phyloP scores from a whole-genome alignment of 1,140 invertebrate species.

The Pseudomyrmex pallidus region DNA sequence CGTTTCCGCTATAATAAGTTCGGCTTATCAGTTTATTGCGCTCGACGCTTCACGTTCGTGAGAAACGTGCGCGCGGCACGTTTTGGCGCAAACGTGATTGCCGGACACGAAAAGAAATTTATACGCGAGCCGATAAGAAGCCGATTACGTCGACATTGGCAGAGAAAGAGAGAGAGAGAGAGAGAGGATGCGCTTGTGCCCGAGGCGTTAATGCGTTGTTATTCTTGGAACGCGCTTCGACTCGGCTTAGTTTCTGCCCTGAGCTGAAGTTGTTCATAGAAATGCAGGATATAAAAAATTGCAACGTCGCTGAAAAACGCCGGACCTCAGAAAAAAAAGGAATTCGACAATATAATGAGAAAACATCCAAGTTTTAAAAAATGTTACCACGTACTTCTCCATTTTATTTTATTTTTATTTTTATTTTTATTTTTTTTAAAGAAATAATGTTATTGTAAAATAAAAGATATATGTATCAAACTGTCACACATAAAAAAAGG shows the following conservation, averaged over 20 bases:
- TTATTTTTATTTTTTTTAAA: not conserved
- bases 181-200: not conserved
- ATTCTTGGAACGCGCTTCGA: conserved; percentile 36
- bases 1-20: not conserved
- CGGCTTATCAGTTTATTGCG: not conserved
- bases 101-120: conserved; percentile 59
- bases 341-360: not conserved
- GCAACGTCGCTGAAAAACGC: not conserved
- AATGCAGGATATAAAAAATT: conserved; percentile 39
- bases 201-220: not conserved
- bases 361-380: not conserved
- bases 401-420: not conserved
- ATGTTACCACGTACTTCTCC: too few relatives aligned
- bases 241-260: not conserved
- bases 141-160: conserved; percentile 61
- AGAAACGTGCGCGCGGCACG: not conserved
- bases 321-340: too few relatives aligned
- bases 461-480: not conserved
- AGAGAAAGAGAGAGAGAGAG: not conserved
- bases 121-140: conserved; percentile 67
- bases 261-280: conserved; percentile 8
- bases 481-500: not conserved
- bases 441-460: not conserved
- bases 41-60: too few relatives aligned
- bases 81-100: conserved; percentile 75